These are phyloP conservation scores for Ectobius pallidus DNA, from an alignment of 2,888 invertebrate species.

Conservation along the genomic window DNA sequence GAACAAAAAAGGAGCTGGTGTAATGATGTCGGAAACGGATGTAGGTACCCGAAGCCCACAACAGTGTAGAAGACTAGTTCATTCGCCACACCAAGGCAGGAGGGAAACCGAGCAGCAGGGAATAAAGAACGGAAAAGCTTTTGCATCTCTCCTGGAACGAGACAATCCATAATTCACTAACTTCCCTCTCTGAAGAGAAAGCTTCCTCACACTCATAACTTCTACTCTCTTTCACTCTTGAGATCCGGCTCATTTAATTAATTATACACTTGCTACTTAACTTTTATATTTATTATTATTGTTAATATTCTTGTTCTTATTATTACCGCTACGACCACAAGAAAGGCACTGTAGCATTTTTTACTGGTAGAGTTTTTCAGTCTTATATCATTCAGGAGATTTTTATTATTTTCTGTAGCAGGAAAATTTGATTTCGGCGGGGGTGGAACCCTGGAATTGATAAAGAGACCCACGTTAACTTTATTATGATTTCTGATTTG, in stretches of 20 bases:
- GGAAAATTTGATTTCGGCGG: too few species aligned
- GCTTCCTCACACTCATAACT: conserved; percentile 7
- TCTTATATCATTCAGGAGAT: too few species aligned
- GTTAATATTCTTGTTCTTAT: not conserved
- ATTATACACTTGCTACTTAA: conserved; percentile 21
- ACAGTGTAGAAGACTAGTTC: not conserved
- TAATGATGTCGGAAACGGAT: conserved; percentile 23
- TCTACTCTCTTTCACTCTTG: conserved; percentile 20
- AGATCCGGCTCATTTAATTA: conserved; percentile 27
- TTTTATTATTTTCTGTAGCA: too few species aligned
- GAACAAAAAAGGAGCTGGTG: not conserved
- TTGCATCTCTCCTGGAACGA: conserved; percentile 30
- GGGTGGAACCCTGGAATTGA: too few species aligned
- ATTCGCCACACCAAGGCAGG: conserved; percentile 20
- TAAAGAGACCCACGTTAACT: too few species aligned
- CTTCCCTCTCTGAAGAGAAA: conserved; percentile 30
- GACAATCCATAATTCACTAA: conserved; percentile 31
- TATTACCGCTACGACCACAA: too few species aligned
- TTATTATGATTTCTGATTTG: too few species aligned
- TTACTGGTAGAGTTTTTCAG: too few species aligned
- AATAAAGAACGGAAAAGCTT: conserved; percentile 31
- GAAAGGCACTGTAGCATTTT: too few species aligned
- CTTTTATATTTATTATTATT: conserved; percentile 26
- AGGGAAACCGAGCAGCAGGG: not conserved
- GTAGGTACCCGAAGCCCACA: conserved; percentile 9